Evolutionary conservation across 2,888 invertebrate species (phyloP).

Genomic region (Miltochrista miniata): DNA sequence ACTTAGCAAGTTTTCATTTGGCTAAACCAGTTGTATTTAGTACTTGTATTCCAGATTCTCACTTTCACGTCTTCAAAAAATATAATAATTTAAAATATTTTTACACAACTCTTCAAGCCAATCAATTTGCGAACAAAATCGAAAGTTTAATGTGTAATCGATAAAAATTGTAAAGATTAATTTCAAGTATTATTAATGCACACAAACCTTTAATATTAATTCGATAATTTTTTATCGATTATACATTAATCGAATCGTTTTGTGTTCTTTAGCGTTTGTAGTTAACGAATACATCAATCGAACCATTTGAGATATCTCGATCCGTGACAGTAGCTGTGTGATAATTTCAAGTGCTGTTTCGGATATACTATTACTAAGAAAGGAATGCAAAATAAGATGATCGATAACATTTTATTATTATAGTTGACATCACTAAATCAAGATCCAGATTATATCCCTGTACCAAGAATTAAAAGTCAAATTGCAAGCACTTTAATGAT

Average conservation of each 20-base stretch:
- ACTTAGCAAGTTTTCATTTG: conserved; percentile 36
- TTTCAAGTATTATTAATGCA: background rate
- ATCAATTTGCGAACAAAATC: conserved; percentile 15
- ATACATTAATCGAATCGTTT: conserved; percentile 7
- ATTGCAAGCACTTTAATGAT: conserved; percentile 18
- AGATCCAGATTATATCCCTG: conserved; percentile 17
- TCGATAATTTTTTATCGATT: conserved; percentile 19
- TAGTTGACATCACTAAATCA: conserved; percentile 32
- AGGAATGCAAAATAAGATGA: conserved; percentile 32
- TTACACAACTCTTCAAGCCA: conserved; percentile 35
- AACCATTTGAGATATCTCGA: conserved; percentile 15
- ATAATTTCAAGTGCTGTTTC: no score
- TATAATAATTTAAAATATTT: conserved; percentile 33
- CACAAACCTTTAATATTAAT: background rate
- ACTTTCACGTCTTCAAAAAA: conserved; percentile 51
- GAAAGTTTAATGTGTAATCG: background rate
- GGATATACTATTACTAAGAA: conserved; percentile 34
- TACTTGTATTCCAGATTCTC: conserved; percentile 43
- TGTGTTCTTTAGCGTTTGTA: conserved; percentile 10
- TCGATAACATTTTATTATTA: background rate
- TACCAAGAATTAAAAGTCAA: conserved; percentile 20
- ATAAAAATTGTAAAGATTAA: background rate
- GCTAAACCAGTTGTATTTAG: conserved; percentile 25
- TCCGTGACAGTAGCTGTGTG: conserved; percentile 28
- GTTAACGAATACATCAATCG: conserved; percentile 21